Base-by-base conservation (phyloP, 2,113 vertebrate species). In the Vulpes lagopus region DNA sequence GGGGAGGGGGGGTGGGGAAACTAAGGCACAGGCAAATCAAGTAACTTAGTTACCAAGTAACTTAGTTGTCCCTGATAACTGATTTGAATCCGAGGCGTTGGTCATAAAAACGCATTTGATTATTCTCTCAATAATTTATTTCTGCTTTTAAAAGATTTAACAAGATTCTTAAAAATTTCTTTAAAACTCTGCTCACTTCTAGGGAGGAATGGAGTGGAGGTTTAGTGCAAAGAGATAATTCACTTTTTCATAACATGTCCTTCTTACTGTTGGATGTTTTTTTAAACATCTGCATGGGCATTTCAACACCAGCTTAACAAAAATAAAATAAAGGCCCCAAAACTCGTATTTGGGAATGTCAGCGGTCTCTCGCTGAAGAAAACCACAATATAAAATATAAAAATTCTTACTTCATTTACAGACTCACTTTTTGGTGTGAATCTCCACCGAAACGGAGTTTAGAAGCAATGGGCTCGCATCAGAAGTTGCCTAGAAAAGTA, bases 401-500 rank as follows among this genome's bases (percentile, higher is more conserved):
- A 64, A 53, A 69, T 60, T 91, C 69, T 32, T 73, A 55, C 25
- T 91, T 91, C 60, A 35, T 64, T 90, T 53, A 81, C 1, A 86
- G 71, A 82, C 92, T 65, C 16, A 10, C n/a, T 87, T 93, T 89
- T 51, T 27, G 73, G 17, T 62, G 1, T 3, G n/a, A 11, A 74
- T 60, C 43, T 89, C 30, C 35, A 67, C 79, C 55, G 22, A 59
- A 64, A 69, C 53, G 83, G 64, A 92, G 87, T 67, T 15, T 43
- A 49, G 89, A 94, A 79, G 84, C 9, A 27, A 38, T 22, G 49
- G 87, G 12, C 27, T 30, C 65, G 27, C 76, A 22, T 65, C 5
- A 60, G 23, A 95, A 97, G 30, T 0, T 32, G 25, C 2, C 12
- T 27, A 2, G 85, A 51, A 71, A 57, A 30, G 84, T 96, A 99